Conservation (phyloP, 2,797 vertebrate genomes). For the Enteromius treurensis region DNA sequence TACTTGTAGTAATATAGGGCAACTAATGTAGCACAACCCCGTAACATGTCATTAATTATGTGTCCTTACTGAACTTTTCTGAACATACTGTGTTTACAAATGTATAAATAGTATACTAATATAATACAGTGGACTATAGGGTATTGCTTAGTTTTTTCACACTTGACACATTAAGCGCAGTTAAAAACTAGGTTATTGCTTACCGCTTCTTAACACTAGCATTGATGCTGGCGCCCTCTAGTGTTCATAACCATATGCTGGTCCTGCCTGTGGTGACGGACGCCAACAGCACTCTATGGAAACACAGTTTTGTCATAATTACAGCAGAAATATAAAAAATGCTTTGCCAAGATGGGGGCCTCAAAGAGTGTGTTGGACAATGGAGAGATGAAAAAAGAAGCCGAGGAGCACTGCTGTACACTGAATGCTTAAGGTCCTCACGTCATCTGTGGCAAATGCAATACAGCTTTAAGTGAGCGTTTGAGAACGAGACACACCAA, state of each 20-base stretch:
- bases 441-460: neutral
- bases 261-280: neutral
- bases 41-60: neutral
- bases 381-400: neutral
- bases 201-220: neutral
- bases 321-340: neutral
- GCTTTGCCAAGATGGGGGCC: neutral
- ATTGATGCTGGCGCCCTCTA: constrained; percentile 17
- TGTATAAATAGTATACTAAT: neutral
- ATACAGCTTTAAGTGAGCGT: neutral
- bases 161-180: neutral
- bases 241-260: constrained; percentile 1
- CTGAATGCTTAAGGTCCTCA: neutral
- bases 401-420: neutral
- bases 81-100: neutral
- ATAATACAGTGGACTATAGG: neutral
- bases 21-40: neutral
- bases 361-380: neutral
- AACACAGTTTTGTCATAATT: neutral
- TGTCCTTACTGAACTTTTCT: neutral
- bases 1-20: neutral
- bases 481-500: neutral
- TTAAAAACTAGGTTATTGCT: neutral
- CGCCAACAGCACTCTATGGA: neutral
- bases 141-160: neutral